Percentiles rank a stretch among this genome's conserved stretches.
Conservation (phyloP, 2,797 vertebrate genomes). For the Sebastes itinus region DNA sequence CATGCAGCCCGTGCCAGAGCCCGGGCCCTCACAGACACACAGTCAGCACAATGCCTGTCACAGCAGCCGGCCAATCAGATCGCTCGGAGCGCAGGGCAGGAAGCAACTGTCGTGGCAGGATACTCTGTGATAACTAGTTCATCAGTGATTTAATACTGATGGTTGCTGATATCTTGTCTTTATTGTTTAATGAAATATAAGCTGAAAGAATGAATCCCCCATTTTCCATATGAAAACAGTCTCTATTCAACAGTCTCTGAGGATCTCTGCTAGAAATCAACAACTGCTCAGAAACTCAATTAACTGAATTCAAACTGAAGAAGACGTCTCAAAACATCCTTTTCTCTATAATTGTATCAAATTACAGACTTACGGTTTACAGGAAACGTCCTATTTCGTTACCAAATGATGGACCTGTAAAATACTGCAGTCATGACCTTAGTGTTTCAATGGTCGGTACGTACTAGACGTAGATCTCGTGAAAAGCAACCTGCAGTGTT, state of each 20-base stretch:
- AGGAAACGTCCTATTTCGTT: background rate
- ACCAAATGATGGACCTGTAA: background rate
- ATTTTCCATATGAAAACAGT: background rate
- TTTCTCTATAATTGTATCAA: no score
- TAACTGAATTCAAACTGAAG: background rate
- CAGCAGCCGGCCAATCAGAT: constrained; percentile 64
- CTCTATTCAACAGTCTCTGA: background rate
- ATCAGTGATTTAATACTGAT: background rate
- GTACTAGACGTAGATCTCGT: background rate
- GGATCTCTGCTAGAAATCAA: background rate
- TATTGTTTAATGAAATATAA: background rate
- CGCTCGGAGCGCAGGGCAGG: constrained; percentile 40
- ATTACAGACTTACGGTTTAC: background rate
- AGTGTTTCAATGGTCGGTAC: background rate
- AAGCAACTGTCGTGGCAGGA: constrained; percentile 54
- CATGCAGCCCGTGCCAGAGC: constrained; percentile 67
- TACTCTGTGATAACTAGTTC: constrained; percentile 29
- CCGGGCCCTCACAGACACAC: constrained; percentile 75
- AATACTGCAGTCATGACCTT: background rate
- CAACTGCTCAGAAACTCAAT: background rate
- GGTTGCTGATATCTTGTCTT: background rate
- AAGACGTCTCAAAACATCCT: background rate
- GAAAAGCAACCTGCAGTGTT: background rate
- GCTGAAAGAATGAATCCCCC: background rate
- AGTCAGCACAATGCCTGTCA: constrained; percentile 82